These are phyloP conservation scores for Aphis craccivora DNA, from an alignment of 1,140 invertebrate genomes.

Conservation along the genomic window DNA sequence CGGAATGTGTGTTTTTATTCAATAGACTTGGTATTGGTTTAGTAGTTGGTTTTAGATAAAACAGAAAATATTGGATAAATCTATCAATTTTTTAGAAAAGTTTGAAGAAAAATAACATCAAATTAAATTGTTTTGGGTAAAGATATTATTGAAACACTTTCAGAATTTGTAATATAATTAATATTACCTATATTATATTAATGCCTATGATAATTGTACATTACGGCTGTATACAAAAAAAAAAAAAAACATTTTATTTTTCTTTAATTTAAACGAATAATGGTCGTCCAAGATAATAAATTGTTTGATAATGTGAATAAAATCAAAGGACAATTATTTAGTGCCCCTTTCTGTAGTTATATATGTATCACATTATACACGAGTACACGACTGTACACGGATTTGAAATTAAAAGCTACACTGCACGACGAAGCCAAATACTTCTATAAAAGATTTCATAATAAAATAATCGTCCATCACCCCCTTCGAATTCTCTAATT, in stretches of 20 bases:
- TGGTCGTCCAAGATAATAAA: neutral
- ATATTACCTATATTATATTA: neutral
- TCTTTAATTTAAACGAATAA: too few species aligned
- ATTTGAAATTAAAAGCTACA: constrained; percentile 13
- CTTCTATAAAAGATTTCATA: constrained; percentile 12
- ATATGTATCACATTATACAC: neutral
- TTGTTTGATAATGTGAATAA: neutral
- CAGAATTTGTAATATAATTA: neutral
- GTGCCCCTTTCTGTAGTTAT: neutral
- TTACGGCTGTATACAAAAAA: too few species aligned
- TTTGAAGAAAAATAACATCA: neutral
- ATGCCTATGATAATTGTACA: neutral
- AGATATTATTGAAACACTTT: neutral
- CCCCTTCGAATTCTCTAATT: constrained; percentile 15
- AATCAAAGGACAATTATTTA: neutral
- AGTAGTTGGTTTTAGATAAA: neutral
- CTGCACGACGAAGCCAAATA: neutral
- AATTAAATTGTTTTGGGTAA: neutral
- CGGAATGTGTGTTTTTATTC: neutral
- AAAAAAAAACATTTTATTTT: too few species aligned
- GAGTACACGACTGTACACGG: constrained; percentile 3
- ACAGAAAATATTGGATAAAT: neutral
- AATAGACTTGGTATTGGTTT: neutral
- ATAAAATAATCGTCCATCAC: constrained; percentile 1
- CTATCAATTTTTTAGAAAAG: neutral